Evolutionary conservation across 64 coral and sea anemone species (phyloP), one percentile per base, ranked within the genome.

Genomic region (Stichodactyla mertensii): DNA sequence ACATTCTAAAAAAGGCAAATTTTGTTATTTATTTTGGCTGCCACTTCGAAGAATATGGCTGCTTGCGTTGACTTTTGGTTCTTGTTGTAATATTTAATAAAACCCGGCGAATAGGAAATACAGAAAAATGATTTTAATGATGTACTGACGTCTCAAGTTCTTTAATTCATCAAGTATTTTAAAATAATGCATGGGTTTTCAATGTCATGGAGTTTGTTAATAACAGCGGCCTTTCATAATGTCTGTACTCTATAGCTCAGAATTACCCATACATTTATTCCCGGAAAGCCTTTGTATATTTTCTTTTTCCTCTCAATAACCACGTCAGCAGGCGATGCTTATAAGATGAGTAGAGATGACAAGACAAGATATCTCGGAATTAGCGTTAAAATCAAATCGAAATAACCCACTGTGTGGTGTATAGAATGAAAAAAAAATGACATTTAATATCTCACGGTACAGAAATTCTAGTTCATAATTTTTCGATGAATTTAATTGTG

Each of bases 321-420:
- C 27, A 27, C 24, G 23, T 28, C 12, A 0, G 23, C 69, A 74
- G 69, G 6, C 27, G 69, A 74, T 27, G 69, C 69, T 74, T 31
- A 31, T 18, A 18, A 31, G 24, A 31, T 74, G 69, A 27, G 69
- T 74, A 10, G 62, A 74, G 69, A 31, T 28, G 9, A 74, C 22
- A 74, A 27, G 69, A 74, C 69, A 74, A 74, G 69, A 74, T 31
- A 74, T n/a, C 69, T 11, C 7, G 2, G 24, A 27, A 74, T 74
- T 74, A 74, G 69, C 69, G 69, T 13, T 74, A 10, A 74, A 74
- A 74, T 74, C 69, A 23, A 74, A 74, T 74, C 69, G 27, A 31
- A 74, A 45, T 45, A 45, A 1, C 36, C 8, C 69, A 10, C 4
- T 74, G 36, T 23, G 4, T 14, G 27, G n/a, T 74, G 4, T 4